A percentile compares a stretch with the other conserved stretches of the same genome.
Conservation (phyloP, 2,113 vertebrate genomes). For the Lepus americanus region DNA sequence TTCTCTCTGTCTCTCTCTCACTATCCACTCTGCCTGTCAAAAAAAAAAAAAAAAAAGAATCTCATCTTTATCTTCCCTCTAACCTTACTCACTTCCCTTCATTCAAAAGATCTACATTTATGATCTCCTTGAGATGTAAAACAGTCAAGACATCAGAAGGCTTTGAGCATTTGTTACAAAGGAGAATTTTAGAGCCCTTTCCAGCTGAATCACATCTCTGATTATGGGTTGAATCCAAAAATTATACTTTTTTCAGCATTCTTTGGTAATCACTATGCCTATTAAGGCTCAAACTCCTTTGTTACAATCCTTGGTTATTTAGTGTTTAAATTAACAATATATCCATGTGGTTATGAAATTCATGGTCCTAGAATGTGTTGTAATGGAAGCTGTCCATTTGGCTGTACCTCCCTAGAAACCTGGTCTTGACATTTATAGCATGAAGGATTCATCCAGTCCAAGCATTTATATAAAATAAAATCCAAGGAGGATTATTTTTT, state of each 20-base stretch:
- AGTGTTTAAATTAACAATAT: background rate
- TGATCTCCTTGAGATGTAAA: slow-evolving; percentile 25
- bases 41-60: background rate
- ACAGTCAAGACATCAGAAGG: background rate
- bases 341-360: background rate
- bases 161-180: background rate
- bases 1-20: no score
- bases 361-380: background rate
- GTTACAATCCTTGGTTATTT: background rate
- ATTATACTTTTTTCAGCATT: background rate
- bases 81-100: background rate
- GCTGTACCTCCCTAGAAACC: background rate
- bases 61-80: background rate
- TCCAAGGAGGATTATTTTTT: background rate
- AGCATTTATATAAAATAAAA: background rate
- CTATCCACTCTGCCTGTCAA: no score
- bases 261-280: background rate
- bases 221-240: background rate
- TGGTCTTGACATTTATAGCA: slow-evolving; percentile 15
- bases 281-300: background rate
- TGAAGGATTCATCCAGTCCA: background rate
- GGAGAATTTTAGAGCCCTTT: background rate
- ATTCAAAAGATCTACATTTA: slow-evolving; percentile 19
- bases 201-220: background rate
- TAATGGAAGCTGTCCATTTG: background rate